Evolutionary conservation across 2,113 vertebrate species (phyloP).

Genomic region (Tiliqua scincoides): DNA sequence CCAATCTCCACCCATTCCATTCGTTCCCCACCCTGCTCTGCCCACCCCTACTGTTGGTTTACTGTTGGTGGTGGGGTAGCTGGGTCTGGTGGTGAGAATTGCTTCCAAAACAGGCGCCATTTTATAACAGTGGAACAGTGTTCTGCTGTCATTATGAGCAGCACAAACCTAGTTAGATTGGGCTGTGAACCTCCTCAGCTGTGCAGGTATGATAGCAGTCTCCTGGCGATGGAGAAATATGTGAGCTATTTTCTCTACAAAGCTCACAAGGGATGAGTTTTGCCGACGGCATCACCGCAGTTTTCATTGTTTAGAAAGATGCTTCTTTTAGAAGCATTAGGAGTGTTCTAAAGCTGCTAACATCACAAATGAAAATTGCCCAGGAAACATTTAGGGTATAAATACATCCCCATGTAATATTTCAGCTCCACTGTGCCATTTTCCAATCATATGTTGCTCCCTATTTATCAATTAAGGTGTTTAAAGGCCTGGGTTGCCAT

Average conservation of each 20-base stretch:
- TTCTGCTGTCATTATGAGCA: no score
- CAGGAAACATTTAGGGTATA: slow-evolving; percentile 57
- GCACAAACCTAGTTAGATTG: no score
- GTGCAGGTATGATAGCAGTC: not conserved
- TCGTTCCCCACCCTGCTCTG: no score
- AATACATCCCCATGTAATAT: slow-evolving; percentile 48
- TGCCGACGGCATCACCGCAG: no score
- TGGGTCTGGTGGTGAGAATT: no score
- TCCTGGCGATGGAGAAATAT: not conserved
- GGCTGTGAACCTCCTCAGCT: no score
- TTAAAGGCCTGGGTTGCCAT: slow-evolving; percentile 9
- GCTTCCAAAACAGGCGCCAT: no score
- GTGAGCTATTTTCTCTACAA: not conserved
- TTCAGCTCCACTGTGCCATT: slow-evolving; percentile 39
- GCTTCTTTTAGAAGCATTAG: slow-evolving; percentile 14
- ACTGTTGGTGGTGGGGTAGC: no score
- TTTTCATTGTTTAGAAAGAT: not conserved
- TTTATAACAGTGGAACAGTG: no score
- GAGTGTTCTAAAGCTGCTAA: slow-evolving; percentile 11
- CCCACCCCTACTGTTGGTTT: no score
- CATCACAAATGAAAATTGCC: slow-evolving; percentile 38
- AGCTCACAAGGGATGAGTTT: not conserved
- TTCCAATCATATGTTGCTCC: slow-evolving; percentile 31
- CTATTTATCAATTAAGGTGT: slow-evolving; percentile 38
- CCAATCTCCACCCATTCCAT: no score